Conservation (phyloP, 2,797 vertebrate species). For the Balearica regulorum region DNA sequence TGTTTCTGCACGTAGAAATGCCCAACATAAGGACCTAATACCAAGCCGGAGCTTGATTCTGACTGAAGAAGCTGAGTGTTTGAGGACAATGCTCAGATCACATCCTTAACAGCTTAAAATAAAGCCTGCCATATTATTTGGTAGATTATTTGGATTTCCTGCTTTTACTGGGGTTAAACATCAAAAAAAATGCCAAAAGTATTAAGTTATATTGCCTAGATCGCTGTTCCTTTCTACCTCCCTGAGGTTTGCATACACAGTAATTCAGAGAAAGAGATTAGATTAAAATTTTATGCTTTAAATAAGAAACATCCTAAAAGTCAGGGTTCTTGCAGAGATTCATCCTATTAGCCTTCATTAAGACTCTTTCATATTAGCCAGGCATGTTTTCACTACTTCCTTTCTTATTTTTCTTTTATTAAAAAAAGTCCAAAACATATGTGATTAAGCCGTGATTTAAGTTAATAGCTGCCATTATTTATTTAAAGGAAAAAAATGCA, state of each 20-base stretch:
- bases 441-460: neutral
- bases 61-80: neutral
- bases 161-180: neutral
- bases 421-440: neutral
- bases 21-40: neutral
- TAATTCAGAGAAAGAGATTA: neutral
- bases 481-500: neutral
- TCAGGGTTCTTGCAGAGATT: neutral
- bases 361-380: neutral
- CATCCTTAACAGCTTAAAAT: neutral
- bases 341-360: neutral
- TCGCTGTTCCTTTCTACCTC: neutral
- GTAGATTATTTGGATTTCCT: neutral
- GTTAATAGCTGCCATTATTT: neutral
- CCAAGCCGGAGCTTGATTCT: neutral
- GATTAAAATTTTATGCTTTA: neutral
- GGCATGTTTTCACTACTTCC: neutral
- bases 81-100: neutral
- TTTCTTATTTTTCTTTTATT: neutral
- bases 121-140: neutral
- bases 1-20: neutral
- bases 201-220: neutral
- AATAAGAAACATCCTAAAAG: neutral
- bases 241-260: neutral
- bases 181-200: neutral